Base-by-base conservation (phyloP, 2,888 invertebrate species). In the Cepaea hortensis region DNA sequence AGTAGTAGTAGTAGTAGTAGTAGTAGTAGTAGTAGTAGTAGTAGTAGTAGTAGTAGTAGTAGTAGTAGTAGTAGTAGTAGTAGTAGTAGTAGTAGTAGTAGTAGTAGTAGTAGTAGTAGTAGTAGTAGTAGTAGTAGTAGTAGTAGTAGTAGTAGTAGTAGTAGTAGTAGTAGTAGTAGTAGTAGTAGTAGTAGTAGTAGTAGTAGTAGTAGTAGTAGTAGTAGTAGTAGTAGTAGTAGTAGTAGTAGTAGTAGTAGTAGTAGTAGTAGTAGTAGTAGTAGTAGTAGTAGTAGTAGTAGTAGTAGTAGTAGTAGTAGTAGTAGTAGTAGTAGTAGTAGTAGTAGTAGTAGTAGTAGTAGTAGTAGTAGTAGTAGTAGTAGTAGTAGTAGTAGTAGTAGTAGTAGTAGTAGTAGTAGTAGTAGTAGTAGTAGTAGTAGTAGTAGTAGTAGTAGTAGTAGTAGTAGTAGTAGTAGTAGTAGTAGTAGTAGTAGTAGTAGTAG, bases 1-100 rank as follows among this genome's bases (percentile, higher is more conserved):
- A 35, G 77, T 20, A 77, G 48, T 68, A 61, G 23, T 72, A 81
- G 1, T 70, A 72, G 79, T 79, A 76, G 79, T 48, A 65, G 79
- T 65, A 79, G 77, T 9, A 84, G 77, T 35, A 81, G 79, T 35
- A 72, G 55, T 65, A 85, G 65, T n/a, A 48, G 81, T 62, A 81
- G 65, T 81, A 68, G 68, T 81, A 68, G 79, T 48, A 79, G 79
- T 79, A 79, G 79, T 83, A 83, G 50, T 72, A 50, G 50, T 68
- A 65, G 82, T 82, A 82, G 82, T 82, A 82, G 82, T 82, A 72
- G 82, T 82, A 82, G 82, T 82, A 82, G 82, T 82, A 82, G 82
- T 82, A 82, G 82, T 82, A 82, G 82, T 82, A 82, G 82, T 82
- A 82, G 82, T 82, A 82, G 82, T 82, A 82, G 82, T 82, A 82